phyloP scores from a whole-genome alignment of 2,113 vertebrate genomes.

The Xyliphius kryptos region DNA sequence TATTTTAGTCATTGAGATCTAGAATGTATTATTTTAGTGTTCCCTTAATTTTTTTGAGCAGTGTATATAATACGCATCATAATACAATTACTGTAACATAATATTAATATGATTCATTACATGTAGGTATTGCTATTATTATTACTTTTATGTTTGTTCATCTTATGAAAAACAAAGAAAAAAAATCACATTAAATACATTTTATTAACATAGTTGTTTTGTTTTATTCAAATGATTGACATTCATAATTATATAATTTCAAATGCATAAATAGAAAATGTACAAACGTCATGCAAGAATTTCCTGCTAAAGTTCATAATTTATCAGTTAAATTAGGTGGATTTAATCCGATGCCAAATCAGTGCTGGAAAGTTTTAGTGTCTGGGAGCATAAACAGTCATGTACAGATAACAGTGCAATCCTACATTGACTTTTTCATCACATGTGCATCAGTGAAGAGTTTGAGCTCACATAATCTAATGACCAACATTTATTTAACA shows the following conservation, averaged over 20 bases:
- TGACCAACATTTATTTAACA: too few species aligned
- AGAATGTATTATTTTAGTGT: too few species aligned
- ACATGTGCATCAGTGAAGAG: background rate
- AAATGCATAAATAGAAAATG: slow-evolving; percentile 39
- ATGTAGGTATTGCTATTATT: too few species aligned
- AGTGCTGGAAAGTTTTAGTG: slow-evolving; percentile 16
- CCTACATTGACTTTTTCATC: slow-evolving; percentile 9
- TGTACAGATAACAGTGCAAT: slow-evolving; percentile 25
- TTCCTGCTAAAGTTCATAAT: slow-evolving; percentile 8
- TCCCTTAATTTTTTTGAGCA: too few species aligned
- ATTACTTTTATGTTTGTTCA: too few species aligned
- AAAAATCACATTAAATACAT: slow-evolving; percentile 30
- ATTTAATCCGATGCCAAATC: slow-evolving; percentile 26
- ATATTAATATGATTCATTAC: too few species aligned
- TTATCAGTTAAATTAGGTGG: slow-evolving; percentile 22
- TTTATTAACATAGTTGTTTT: slow-evolving; percentile 1
- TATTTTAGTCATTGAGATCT: too few species aligned
- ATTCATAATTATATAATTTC: slow-evolving; percentile 25
- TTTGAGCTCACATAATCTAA: background rate
- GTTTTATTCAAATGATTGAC: slow-evolving; percentile 21
- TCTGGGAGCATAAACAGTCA: slow-evolving; percentile 32
- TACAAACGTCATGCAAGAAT: slow-evolving; percentile 35
- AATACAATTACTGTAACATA: too few species aligned
- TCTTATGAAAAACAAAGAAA: slow-evolving; percentile 23
- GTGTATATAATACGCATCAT: too few species aligned